Base-by-base conservation (phyloP, 2,888 invertebrate species). In the Gerris lacustris region DNA sequence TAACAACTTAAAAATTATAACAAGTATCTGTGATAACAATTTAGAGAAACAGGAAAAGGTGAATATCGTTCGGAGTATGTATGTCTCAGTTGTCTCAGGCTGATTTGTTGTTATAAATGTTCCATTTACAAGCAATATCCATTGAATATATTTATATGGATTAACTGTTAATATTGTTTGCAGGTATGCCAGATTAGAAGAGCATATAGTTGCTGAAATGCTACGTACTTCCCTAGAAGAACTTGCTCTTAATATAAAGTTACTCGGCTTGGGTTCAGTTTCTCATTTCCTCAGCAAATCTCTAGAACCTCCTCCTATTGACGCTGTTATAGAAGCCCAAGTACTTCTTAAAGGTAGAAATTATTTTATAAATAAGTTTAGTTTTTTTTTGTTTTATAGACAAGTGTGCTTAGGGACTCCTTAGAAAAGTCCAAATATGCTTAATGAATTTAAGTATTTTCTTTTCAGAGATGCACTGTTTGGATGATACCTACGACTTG, bases 161-260 rank as follows among this genome's bases (percentile, higher is more conserved):
- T 31, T 31, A 31, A 31, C 31, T 31, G 4, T 31, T 31, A 31
- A 31, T 31, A 31, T 31, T 31, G 31, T 31, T 74, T 88, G 91
- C 0, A 84, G 93, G 18, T 91, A 81, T 80, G 84, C 86, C 0
- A 85, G 84, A 69, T 82, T 94, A 69, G 93, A 94, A 4, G 91
- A 96, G 77, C 94, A 96, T 78, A 88, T 92, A 79, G 94, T 95
- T 0, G 96, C 98, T 0, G 98, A 99, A 83, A 98, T 99, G 87
- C 94, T 98, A 82, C 86, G 97, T 69, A 97, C 97, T 0, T 97
- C 98, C 0, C 82, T 99, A n/a, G 96, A 97, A 78, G 97, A 98
- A 79, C 83, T 98, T 70, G 94, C 96, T 0, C 84, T 98, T 69
- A 91, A 92, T 66, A 92, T 94, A 71, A 94, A 96, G 79, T 83